Percentiles rank a stretch among this genome's conserved stretches.
phyloP scores from a whole-genome alignment of 35 echinoderm and acorn worm species.

The Strongylocentrotus purpuratus region DNA sequence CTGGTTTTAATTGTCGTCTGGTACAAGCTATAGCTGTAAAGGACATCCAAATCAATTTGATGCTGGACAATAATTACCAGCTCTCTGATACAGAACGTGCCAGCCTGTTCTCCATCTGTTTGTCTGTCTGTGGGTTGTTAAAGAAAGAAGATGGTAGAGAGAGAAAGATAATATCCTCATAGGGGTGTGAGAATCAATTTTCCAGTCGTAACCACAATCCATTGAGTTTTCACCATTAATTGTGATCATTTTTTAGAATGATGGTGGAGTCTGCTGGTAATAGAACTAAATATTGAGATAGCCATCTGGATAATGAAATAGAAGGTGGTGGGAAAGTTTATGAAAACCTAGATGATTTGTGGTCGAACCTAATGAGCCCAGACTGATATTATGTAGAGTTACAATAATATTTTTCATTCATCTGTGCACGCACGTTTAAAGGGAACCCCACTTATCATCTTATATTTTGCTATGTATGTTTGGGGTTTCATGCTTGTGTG shows the following conservation, averaged over 20 bases:
- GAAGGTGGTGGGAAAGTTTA: neutral
- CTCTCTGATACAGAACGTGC: neutral
- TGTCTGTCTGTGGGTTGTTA: neutral
- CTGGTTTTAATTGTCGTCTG: neutral
- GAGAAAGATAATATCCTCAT: neutral
- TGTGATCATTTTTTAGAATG: neutral
- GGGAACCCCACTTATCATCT: too few species aligned
- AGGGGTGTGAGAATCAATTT: conserved; percentile 2
- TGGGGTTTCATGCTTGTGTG: too few species aligned
- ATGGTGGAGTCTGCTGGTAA: neutral
- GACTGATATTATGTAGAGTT: neutral
- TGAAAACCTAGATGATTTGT: neutral
- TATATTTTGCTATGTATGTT: too few species aligned
- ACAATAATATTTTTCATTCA: neutral
- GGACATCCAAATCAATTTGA: neutral
- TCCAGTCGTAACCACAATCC: neutral
- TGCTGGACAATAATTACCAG: neutral
- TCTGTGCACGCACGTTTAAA: neutral
- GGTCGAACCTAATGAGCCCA: neutral
- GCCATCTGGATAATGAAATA: neutral
- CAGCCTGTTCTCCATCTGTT: neutral
- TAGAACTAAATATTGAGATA: neutral
- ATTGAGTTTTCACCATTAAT: neutral
- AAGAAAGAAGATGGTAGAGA: neutral
- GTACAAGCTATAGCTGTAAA: neutral